Percentiles rank a stretch among this genome's conserved stretches.
Conservation (phyloP, 2,888 invertebrate genomes). For the Heterodera filipjevi region DNA sequence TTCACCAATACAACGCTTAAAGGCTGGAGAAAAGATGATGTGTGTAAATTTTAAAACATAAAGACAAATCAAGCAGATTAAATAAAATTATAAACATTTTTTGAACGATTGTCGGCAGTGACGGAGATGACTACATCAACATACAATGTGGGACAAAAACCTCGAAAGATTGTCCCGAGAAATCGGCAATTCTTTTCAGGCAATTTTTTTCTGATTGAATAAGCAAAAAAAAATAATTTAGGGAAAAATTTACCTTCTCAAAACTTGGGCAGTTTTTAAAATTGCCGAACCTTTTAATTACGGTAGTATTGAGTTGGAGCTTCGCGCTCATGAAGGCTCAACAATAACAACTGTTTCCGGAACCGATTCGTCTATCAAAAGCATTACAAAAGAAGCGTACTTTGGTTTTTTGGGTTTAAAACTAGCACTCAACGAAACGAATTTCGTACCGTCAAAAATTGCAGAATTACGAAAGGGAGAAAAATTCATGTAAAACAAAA, state of each 20-base stretch:
- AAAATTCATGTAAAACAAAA: not conserved
- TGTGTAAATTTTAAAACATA: not conserved
- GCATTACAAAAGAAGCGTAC: not conserved
- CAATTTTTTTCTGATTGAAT: not conserved
- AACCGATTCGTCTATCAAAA: not conserved
- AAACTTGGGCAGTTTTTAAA: not conserved
- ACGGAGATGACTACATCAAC: not conserved
- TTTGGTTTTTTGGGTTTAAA: not conserved
- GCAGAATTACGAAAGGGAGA: not conserved
- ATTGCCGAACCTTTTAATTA: not conserved
- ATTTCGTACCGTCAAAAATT: not conserved
- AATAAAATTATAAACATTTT: not conserved
- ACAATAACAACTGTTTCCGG: not conserved
- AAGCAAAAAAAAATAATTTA: not conserved
- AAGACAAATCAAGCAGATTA: not conserved
- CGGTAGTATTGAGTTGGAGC: not conserved
- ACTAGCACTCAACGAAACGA: not conserved
- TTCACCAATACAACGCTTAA: not conserved
- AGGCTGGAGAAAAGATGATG: not conserved
- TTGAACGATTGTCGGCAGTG: not conserved
- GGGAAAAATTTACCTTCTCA: not conserved
- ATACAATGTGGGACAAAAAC: not conserved
- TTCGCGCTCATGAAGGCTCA: slow-evolving; percentile 8
- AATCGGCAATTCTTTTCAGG: not conserved
- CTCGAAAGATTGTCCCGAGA: not conserved